Percentiles rank a stretch among this genome's conserved stretches.
phyloP scores from a whole-genome alignment of 35 echinoderm and acorn worm species.

The Ptychodera flava region DNA sequence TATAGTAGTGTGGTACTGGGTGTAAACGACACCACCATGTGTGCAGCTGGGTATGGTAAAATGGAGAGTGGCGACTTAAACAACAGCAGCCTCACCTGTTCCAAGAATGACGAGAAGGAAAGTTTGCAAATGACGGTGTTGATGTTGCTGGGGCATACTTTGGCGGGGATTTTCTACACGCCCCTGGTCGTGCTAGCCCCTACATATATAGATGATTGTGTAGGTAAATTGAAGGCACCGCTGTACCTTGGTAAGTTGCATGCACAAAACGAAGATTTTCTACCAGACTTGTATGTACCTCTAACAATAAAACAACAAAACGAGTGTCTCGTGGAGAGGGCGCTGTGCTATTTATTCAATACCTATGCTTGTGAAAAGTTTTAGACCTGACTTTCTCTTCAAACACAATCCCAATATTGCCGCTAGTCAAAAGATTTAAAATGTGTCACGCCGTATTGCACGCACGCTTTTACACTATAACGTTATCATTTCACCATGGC shows the following conservation, averaged over 20 bases:
- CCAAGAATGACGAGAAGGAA: background rate
- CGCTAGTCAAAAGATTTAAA: no score
- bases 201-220: conserved; percentile 49
- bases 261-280: background rate
- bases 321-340: background rate
- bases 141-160: background rate
- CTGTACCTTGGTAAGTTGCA: conserved; percentile 30
- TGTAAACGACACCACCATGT: background rate
- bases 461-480: no score
- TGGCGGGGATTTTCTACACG: conserved; percentile 11
- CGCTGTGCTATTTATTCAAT: background rate
- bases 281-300: background rate
- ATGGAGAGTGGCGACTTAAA: background rate
- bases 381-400: background rate
- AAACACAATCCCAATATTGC: background rate
- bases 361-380: background rate
- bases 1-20: background rate
- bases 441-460: no score
- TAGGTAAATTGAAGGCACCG: conserved; percentile 14
- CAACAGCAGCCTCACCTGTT: background rate
- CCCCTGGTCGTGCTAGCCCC: conserved; percentile 26
- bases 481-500: no score
- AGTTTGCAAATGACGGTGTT: background rate
- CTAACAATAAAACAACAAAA: background rate
- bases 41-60: background rate